Percentiles rank a stretch among this genome's conserved stretches.
phyloP scores from a whole-genome alignment of 2,888 invertebrate species.

The Lycocerus yunnanus region DNA sequence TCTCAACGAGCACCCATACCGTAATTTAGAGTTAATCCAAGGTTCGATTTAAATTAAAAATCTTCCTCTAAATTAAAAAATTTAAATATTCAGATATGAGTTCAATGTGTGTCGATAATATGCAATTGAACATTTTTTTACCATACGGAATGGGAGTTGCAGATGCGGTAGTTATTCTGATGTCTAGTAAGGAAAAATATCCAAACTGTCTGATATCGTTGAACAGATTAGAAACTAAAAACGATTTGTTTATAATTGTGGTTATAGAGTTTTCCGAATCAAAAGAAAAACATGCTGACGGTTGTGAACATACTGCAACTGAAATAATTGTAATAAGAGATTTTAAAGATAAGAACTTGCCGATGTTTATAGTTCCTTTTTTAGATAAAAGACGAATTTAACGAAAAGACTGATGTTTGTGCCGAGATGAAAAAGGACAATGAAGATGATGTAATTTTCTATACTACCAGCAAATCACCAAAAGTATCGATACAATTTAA shows the following conservation, averaged over 20 bases:
- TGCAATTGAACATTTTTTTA: constrained; percentile 28
- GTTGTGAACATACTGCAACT: constrained; percentile 16
- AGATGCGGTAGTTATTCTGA: constrained; percentile 26
- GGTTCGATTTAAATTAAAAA: neutral
- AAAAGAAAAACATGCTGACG: constrained; percentile 4
- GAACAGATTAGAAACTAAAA: constrained; percentile 12
- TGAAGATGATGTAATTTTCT: neutral
- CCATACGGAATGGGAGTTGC: constrained; percentile 33
- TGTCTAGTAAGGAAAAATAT: constrained; percentile 19
- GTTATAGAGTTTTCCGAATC: constrained; percentile 27
- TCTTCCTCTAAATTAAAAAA: neutral
- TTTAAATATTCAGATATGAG: constrained; percentile 31
- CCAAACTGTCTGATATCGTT: constrained; percentile 23
- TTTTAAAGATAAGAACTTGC: neutral
- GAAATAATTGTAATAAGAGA: neutral
- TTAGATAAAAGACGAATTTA: neutral
- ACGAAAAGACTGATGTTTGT: neutral
- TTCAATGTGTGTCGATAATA: constrained; percentile 29
- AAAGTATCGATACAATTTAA: neutral
- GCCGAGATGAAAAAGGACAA: neutral
- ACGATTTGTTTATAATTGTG: constrained; percentile 22
- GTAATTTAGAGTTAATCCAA: neutral
- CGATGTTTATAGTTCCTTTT: neutral
- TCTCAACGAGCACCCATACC: neutral
- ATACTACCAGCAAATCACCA: neutral